Percentiles rank a stretch among this genome's conserved stretches.
Conservation (phyloP, 2,113 vertebrate genomes). For the Chloebia gouldiae region DNA sequence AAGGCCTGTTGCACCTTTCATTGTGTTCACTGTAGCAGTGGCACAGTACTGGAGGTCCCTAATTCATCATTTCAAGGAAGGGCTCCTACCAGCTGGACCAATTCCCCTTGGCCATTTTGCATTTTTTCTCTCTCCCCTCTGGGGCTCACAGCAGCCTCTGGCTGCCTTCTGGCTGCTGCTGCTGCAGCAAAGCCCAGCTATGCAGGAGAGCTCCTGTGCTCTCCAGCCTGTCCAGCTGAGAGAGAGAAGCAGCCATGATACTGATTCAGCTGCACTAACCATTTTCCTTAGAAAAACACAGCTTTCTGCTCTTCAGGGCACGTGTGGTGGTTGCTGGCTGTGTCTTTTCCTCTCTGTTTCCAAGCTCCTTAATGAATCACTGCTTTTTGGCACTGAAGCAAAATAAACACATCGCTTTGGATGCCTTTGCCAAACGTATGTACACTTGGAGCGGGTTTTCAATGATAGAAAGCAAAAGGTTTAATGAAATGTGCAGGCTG, state of each 20-base stretch:
- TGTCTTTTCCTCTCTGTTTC: neutral
- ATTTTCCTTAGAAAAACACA: conserved; percentile 24
- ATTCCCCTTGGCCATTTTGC: neutral
- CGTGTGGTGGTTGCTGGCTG: conserved; percentile 18
- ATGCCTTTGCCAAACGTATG: neutral
- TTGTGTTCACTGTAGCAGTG: neutral
- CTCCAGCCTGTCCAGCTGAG: neutral
- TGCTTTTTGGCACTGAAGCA: conserved; percentile 26
- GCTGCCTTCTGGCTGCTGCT: neutral
- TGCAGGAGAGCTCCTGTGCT: neutral
- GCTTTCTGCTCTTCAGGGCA: neutral
- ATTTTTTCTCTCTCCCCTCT: neutral
- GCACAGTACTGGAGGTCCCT: neutral
- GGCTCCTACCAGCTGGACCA: neutral
- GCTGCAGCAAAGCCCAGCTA: neutral
- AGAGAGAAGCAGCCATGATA: neutral
- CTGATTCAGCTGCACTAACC: neutral
- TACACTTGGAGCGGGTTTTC: neutral
- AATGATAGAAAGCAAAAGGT: neutral
- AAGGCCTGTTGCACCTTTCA: neutral
- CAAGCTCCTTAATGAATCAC: conserved; percentile 57
- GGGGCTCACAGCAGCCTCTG: neutral
- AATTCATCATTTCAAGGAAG: neutral
- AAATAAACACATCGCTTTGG: conserved; percentile 48
- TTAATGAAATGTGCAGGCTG: conserved; percentile 14